Evolutionary conservation across 2,797 vertebrate species (phyloP).

Genomic region (Pygocentrus nattereri): DNA sequence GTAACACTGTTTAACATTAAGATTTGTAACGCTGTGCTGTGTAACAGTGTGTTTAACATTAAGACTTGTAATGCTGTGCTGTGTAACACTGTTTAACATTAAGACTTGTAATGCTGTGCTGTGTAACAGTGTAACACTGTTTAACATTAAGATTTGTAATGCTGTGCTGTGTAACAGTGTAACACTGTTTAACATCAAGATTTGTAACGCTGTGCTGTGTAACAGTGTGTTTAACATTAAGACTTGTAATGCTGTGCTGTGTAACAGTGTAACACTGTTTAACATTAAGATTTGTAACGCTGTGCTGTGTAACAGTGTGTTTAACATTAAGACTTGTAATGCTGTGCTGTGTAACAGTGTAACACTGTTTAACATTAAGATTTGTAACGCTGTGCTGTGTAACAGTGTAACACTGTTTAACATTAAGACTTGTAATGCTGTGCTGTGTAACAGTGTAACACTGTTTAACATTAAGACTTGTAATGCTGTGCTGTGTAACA

Average conservation of each 20-base stretch:
- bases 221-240: neutral
- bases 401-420: neutral
- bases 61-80: neutral
- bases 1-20: no score
- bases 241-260: neutral
- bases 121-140: no score
- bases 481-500: neutral
- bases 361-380: rapidly evolving
- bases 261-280: neutral
- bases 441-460: neutral
- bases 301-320: neutral
- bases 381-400: neutral
- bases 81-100: neutral
- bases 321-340: no score
- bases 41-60: no score
- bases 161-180: neutral
- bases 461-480: neutral
- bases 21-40: no score
- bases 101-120: no score
- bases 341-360: neutral
- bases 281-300: neutral
- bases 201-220: neutral
- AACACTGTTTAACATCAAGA: no score
- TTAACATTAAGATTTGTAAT: neutral
- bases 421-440: neutral